Evolutionary conservation across 1,140 invertebrate genomes (phyloP).

Genomic region (Carcinoscorpius rotundicauda): DNA sequence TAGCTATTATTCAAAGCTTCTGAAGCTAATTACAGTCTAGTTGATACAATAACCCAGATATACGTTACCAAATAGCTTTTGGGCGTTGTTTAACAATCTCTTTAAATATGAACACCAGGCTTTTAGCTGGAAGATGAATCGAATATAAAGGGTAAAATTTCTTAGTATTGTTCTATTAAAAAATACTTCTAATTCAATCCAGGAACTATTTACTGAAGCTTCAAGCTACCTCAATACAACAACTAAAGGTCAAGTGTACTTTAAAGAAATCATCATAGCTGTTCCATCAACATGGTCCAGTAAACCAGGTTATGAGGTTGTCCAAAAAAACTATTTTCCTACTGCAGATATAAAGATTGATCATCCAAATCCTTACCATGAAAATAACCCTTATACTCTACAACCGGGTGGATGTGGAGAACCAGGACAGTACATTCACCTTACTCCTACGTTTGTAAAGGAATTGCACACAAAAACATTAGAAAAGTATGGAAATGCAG

Average conservation of each 20-base stretch:
- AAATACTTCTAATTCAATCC: not conserved
- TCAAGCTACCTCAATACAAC: slow-evolving; percentile 24
- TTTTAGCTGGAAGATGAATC: too few relatives aligned
- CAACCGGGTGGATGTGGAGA: slow-evolving; percentile 31
- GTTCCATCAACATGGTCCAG: slow-evolving; percentile 25
- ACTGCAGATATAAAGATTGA: slow-evolving; percentile 20
- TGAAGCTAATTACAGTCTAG: too few relatives aligned
- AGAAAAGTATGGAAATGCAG: slow-evolving; percentile 12
- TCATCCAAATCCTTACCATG: slow-evolving; percentile 17
- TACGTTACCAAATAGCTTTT: too few relatives aligned
- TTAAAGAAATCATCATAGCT: slow-evolving; percentile 28
- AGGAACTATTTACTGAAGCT: slow-evolving; percentile 25
- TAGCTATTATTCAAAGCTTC: too few relatives aligned
- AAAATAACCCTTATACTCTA: slow-evolving; percentile 25
- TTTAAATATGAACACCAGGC: too few relatives aligned
- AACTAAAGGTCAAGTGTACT: slow-evolving; percentile 26
- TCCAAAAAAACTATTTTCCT: slow-evolving; percentile 4
- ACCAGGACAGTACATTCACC: slow-evolving; percentile 28
- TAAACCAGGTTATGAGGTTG: slow-evolving; percentile 1
- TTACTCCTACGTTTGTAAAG: slow-evolving; percentile 26
- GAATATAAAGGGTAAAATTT: too few relatives aligned
- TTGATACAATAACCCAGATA: too few relatives aligned
- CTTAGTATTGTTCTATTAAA: too few relatives aligned
- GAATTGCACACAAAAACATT: slow-evolving; percentile 10
- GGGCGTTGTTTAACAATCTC: too few relatives aligned